A percentile compares a stretch with the other conserved stretches of the same genome.
Evolutionary conservation across 2,113 vertebrate species (phyloP).

Genomic region (Rhinoptilus africanus): DNA sequence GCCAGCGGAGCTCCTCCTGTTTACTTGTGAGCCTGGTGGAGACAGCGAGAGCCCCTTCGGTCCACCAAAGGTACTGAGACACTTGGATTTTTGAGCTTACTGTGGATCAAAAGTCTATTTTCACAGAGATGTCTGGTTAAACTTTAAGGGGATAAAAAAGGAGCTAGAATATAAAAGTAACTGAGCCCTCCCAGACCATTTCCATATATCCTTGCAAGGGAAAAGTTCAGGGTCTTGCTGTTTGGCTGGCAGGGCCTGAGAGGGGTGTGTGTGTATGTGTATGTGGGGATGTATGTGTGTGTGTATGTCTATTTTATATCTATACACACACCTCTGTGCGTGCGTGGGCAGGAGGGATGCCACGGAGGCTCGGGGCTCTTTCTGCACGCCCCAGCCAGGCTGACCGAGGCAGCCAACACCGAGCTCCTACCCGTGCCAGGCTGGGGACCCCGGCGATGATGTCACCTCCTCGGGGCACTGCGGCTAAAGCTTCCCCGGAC

Average conservation of each 20-base stretch:
- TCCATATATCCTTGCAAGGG: neutral
- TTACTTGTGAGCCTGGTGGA: neutral
- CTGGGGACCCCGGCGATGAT: neutral
- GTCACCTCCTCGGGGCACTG: neutral
- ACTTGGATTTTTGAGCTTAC: neutral
- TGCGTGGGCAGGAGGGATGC: neutral
- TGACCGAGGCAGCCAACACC: fast-evolving
- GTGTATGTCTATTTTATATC: neutral
- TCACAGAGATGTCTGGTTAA: neutral
- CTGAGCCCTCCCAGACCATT: neutral
- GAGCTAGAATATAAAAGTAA: neutral
- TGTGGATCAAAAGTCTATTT: neutral
- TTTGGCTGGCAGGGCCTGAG: neutral
- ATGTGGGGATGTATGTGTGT: fast-evolving
- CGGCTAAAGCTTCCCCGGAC: fast-evolving
- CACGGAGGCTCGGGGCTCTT: neutral
- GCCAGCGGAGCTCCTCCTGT: fast-evolving
- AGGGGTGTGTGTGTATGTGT: fast-evolving
- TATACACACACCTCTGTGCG: fast-evolving
- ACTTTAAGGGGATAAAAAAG: neutral
- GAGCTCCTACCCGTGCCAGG: neutral
- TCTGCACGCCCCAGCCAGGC: neutral
- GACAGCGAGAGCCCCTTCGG: neutral
- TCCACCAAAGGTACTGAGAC: neutral
- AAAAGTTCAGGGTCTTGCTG: neutral